Base-by-base conservation (phyloP, 1,140 invertebrate genomes). In the Drosophila mauritiana region DNA sequence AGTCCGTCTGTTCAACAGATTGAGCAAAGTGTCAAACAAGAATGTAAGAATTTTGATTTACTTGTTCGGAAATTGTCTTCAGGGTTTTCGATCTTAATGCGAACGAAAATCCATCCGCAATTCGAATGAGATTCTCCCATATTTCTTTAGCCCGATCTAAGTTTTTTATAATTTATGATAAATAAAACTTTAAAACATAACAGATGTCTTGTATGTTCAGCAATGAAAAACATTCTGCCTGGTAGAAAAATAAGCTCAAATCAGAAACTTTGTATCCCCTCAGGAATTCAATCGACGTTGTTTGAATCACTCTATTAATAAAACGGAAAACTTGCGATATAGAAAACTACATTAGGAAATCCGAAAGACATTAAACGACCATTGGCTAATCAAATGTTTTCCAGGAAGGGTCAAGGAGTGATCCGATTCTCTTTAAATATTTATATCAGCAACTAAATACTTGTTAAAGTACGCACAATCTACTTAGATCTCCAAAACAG, bases 311-410 rank as follows among this genome's bases (percentile, higher is more conserved):
- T 20, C 57, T 42, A n/a, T 58, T 31, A 58, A 57, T 37, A 25
- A 20, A 42, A 13, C 6, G 11, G 22, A 25, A 15, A 37, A 17
- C 15, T 13, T 13, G 34, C n/a, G 53, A 62, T 65, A 45, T 45
- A 46, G 12, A 11, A 46, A 65, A 65, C 10, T 34, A 3, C 43
- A 64, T 64, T 31, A 65, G 58, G 62, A 65, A 48, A 65, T 65
- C 58, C 62, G 62, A 20, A 12, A 2, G 15, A 34, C 27, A 31
- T 34, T 27, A 10, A n/a, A 49, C 46, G 46, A 27, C 13, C 31
- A 11, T 46, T 11, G 8, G 17, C 42, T 45, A 45, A 20, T 45
- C 42, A 45, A 45, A 36, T 17, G 27, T 5, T 3, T 22, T 34
- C 5, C 5, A 34, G 7, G 11, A 54, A 39, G 39, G 37, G 61